phyloP scores from a whole-genome alignment of 1,140 invertebrate genomes.

The Trachymyrmex cornetzi region DNA sequence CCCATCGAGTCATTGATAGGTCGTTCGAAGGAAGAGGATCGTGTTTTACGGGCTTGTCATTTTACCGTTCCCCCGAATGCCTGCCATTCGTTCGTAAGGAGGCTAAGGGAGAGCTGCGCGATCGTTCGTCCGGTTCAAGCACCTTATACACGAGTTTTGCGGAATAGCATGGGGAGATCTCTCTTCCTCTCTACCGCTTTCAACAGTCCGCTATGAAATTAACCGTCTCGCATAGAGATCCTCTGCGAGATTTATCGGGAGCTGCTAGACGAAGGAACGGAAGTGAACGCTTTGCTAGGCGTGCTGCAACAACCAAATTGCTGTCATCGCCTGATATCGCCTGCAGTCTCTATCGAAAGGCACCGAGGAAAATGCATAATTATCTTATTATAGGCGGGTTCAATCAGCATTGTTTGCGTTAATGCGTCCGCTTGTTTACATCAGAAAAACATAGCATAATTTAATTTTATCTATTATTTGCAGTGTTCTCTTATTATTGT shows the following conservation, averaged over 20 bases:
- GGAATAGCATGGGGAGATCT: background rate
- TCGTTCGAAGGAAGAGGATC: conserved; percentile 64
- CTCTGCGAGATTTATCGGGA: conserved; percentile 24
- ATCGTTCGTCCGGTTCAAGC: conserved; percentile 44
- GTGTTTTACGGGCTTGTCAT: conserved; percentile 64
- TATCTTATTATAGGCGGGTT: conserved; percentile 75
- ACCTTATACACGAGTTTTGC: conserved; percentile 20
- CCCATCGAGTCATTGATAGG: conserved; percentile 72
- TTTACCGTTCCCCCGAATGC: conserved; percentile 11
- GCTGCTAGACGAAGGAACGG: conserved; percentile 50
- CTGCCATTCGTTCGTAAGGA: conserved; percentile 25
- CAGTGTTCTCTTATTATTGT: background rate
- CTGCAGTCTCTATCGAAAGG: conserved; percentile 47
- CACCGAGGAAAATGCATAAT: conserved; percentile 74
- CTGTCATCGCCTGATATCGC: conserved; percentile 70
- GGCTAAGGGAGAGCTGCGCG: conserved; percentile 21
- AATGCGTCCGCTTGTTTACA: background rate
- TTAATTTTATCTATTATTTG: background rate
- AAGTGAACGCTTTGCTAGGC: conserved; percentile 75
- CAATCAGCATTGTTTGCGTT: conserved; percentile 40
- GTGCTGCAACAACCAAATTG: conserved; percentile 69
- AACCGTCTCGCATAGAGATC: conserved; percentile 38
- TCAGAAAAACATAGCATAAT: background rate
- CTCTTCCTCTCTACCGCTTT: background rate
- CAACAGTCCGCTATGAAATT: conserved; percentile 34